Evolutionary conservation across 2,797 vertebrate genomes (phyloP).

Genomic region (Gouania willdenowi): DNA sequence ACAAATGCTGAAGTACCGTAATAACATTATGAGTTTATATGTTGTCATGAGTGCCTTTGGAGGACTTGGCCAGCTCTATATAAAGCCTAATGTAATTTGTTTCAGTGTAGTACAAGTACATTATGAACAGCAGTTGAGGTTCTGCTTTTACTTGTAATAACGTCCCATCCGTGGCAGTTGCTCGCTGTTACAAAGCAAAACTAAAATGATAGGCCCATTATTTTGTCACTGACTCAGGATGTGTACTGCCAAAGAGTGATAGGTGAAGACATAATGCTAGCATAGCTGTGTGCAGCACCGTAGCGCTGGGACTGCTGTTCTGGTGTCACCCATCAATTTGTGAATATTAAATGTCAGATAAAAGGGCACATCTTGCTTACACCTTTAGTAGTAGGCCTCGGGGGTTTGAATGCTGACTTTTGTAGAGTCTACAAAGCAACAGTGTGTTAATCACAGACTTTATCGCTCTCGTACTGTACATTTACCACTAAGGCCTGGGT

Average conservation of each 20-base stretch:
- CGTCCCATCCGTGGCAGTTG: neutral
- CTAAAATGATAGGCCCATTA: neutral
- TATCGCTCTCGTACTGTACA: conserved; percentile 39
- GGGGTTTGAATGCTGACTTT: neutral
- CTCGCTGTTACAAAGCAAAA: neutral
- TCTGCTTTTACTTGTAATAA: neutral
- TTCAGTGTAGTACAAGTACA: neutral
- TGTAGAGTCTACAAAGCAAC: neutral
- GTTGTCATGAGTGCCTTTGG: no score
- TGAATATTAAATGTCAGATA: neutral
- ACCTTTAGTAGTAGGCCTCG: neutral
- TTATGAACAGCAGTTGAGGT: neutral
- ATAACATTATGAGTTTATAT: no score
- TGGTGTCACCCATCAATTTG: neutral
- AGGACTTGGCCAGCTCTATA: no score
- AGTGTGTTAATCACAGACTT: conserved; percentile 43
- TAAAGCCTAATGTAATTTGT: conserved; percentile 5
- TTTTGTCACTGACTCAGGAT: neutral
- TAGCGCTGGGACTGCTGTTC: neutral
- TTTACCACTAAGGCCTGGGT: conserved; percentile 42
- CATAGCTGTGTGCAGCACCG: no score
- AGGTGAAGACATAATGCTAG: conserved; percentile 2
- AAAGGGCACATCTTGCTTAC: neutral
- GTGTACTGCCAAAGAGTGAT: neutral
- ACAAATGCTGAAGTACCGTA: no score